Percentiles rank a stretch among this genome's conserved stretches.
Conservation (phyloP, 2,797 vertebrate genomes). For the Arrhamphus sclerolepis region DNA sequence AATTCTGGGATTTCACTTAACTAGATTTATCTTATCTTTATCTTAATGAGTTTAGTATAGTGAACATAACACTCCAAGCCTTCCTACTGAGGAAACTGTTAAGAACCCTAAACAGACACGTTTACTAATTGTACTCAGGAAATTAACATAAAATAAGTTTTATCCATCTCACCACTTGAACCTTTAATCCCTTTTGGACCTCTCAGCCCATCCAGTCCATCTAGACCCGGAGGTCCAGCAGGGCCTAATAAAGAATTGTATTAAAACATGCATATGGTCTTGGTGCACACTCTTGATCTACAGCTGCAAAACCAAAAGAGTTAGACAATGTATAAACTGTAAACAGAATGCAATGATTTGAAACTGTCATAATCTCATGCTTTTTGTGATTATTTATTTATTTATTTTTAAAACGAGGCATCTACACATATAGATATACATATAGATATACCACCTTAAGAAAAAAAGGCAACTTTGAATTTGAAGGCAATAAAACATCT, state of each 20-base stretch:
- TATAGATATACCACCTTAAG: too few species aligned
- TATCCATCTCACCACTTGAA: conserved; percentile 45
- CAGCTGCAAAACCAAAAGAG: too few species aligned
- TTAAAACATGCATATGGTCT: conserved; percentile 3
- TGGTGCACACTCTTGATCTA: background rate
- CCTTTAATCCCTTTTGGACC: conserved; percentile 66
- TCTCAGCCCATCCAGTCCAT: conserved; percentile 68
- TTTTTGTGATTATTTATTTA: too few species aligned
- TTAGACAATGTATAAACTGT: too few species aligned
- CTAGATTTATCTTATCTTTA: background rate
- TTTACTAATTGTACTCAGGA: too few species aligned
- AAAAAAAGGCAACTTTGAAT: too few species aligned
- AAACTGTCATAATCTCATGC: too few species aligned
- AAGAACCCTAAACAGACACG: too few species aligned
- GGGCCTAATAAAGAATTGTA: conserved; percentile 43
- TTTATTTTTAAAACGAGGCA: too few species aligned
- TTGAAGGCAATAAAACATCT: too few species aligned
- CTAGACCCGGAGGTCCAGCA: conserved; percentile 56
- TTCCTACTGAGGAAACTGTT: background rate
- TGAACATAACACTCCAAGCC: background rate
- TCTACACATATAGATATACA: too few species aligned
- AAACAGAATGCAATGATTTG: too few species aligned
- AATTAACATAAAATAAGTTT: background rate
- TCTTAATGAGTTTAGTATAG: background rate
- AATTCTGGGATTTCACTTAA: background rate